Conservation (phyloP, 2,797 vertebrate genomes). For the Peromyscus nudipes region DNA sequence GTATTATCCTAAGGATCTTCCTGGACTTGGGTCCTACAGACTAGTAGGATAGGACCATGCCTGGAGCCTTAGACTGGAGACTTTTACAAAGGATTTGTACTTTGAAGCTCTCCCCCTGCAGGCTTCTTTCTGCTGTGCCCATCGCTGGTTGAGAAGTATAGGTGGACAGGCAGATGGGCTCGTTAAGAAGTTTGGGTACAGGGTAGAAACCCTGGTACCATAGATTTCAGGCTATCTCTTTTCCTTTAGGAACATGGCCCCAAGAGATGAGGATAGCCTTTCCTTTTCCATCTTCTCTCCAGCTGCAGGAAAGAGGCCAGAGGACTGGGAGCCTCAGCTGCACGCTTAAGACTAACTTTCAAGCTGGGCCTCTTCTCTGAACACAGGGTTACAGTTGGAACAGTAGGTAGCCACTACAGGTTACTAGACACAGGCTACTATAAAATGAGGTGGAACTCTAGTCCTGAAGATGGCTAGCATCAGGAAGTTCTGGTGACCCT, state of each 20-base stretch:
- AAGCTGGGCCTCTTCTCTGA: background rate
- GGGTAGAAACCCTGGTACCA: background rate
- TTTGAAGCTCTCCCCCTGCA: background rate
- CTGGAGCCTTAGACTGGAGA: background rate
- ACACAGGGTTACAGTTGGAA: background rate
- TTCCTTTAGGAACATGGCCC: background rate
- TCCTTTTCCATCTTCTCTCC: background rate
- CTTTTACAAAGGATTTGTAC: background rate
- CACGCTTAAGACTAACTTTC: conserved; percentile 32
- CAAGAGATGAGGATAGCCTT: background rate
- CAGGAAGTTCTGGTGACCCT: background rate
- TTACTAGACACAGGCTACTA: background rate
- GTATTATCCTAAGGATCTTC: background rate
- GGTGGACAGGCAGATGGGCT: background rate
- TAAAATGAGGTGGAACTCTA: background rate
- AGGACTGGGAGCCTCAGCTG: background rate
- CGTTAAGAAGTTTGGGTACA: background rate
- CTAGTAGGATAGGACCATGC: background rate
- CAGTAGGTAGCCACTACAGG: background rate
- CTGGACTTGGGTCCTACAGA: background rate
- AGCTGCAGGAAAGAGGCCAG: background rate
- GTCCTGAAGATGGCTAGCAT: background rate
- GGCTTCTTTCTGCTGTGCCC: conserved; percentile 33
- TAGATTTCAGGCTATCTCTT: background rate
- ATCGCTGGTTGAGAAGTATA: background rate